Percentiles rank a stretch among this genome's conserved stretches.
Evolutionary conservation across 2,888 invertebrate genomes (phyloP).

Genomic region (Parnassius orleans): DNA sequence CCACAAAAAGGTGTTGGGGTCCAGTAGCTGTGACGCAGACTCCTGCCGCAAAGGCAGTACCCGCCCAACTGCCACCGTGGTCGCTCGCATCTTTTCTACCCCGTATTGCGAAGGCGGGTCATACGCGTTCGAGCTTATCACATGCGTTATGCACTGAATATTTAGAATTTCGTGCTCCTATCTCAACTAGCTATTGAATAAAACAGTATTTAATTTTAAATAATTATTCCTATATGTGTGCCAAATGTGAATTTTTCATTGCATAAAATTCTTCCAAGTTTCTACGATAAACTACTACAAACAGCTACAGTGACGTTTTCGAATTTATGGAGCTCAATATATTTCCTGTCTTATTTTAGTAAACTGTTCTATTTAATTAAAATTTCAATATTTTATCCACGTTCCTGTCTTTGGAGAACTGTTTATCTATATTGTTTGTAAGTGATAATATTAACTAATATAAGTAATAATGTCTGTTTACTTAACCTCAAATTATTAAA

Average conservation of each 20-base stretch:
- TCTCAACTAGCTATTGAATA: conserved; percentile 2
- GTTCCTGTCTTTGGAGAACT: conserved; percentile 25
- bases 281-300: conserved; percentile 8
- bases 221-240: conserved; percentile 1
- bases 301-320: conserved; percentile 6
- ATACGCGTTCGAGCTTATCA: conserved; percentile 22
- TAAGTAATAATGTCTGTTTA: too few relatives aligned
- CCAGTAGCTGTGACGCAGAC: conserved; percentile 73
- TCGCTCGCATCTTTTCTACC: conserved; percentile 45
- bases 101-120: conserved; percentile 35
- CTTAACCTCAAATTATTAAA: too few relatives aligned
- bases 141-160: conserved; percentile 14
- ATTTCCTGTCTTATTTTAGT: conserved; percentile 7
- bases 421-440: conserved; percentile 13
- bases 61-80: conserved; percentile 55
- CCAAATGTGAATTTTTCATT: conserved; percentile 3
- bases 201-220: conserved; percentile 4
- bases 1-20: conserved; percentile 74
- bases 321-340: conserved; percentile 11
- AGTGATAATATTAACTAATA: conserved; percentile 4
- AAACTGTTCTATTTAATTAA: neutral
- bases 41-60: conserved; percentile 73
- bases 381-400: conserved; percentile 7
- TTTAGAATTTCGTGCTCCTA: conserved; percentile 1
- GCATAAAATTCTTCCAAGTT: conserved; percentile 16